Conservation (phyloP, 2,113 vertebrate genomes). For the Nicator chloris region DNA sequence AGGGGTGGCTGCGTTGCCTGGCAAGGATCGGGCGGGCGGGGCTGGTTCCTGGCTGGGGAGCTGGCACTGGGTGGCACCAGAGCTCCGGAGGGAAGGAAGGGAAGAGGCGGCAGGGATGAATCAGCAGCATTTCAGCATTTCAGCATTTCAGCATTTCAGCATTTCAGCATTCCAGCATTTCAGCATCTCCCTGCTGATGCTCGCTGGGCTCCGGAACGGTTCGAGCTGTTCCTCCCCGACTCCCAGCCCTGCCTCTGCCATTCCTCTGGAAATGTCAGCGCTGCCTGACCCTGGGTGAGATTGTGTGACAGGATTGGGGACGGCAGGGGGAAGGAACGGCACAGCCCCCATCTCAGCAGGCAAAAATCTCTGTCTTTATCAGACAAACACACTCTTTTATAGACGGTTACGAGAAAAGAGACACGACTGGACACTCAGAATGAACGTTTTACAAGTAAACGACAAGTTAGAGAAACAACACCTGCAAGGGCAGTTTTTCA, state of each 20-base stretch:
- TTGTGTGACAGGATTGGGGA: too few species aligned
- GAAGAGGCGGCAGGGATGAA: not conserved
- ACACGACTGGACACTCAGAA: too few species aligned
- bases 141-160: too few species aligned
- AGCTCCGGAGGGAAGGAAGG: not conserved
- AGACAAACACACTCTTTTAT: too few species aligned
- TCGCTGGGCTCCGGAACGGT: not conserved
- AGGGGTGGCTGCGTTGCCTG: not conserved
- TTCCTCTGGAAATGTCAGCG: not conserved
- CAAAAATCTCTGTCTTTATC: too few species aligned
- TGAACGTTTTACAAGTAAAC: too few species aligned
- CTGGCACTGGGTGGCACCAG: conserved; percentile 36
- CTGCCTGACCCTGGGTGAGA: not conserved
- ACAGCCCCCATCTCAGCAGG: too few species aligned
- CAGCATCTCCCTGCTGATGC: accelerated
- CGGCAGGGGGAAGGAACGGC: too few species aligned
- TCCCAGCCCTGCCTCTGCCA: not conserved
- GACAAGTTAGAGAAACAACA: too few species aligned
- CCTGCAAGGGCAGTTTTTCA: too few species aligned
- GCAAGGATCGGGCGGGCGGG: not conserved
- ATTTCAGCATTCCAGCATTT: too few species aligned
- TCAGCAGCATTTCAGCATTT: conserved; percentile 25
- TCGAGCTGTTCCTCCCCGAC: not conserved
- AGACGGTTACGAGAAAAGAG: too few species aligned
- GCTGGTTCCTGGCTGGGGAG: not conserved